Percentiles rank a stretch among this genome's conserved stretches.
Evolutionary conservation across 2,888 invertebrate genomes (phyloP).

Genomic region (Thereva unica): DNA sequence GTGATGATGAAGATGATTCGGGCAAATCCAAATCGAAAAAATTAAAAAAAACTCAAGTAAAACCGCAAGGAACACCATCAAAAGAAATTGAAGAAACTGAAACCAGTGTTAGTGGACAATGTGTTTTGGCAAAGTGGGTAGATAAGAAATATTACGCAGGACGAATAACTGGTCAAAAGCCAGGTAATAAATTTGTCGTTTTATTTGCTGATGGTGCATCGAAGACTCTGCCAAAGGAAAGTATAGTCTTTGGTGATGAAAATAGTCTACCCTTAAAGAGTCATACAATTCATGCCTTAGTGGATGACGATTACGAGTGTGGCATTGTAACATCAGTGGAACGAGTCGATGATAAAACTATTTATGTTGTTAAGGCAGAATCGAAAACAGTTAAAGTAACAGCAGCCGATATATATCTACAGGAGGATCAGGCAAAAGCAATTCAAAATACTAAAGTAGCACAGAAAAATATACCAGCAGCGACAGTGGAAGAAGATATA

Average conservation of each 20-base stretch:
- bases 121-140: slow-evolving; percentile 69
- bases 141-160: slow-evolving; percentile 72
- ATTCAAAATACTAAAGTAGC: slow-evolving; percentile 55
- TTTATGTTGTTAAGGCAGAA: slow-evolving; percentile 45
- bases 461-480: slow-evolving; percentile 21
- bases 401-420: slow-evolving; percentile 62
- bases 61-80: slow-evolving; percentile 23
- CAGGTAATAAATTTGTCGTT: slow-evolving; percentile 65
- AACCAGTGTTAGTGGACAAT: slow-evolving; percentile 33
- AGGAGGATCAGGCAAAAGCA: slow-evolving; percentile 63
- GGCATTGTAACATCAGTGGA: slow-evolving; percentile 59
- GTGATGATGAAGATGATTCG: slow-evolving; percentile 43
- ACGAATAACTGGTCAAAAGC: slow-evolving; percentile 62
- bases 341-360: slow-evolving; percentile 55
- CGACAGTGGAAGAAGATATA: slow-evolving; percentile 12
- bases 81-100: slow-evolving; percentile 39
- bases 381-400: slow-evolving; percentile 61
- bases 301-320: slow-evolving; percentile 62
- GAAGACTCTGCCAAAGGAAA: slow-evolving; percentile 65
- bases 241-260: slow-evolving; percentile 65
- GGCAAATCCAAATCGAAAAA: slow-evolving; percentile 42
- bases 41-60: slow-evolving; percentile 28
- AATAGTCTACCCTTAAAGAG: slow-evolving; percentile 60
- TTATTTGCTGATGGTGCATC: slow-evolving; percentile 67
- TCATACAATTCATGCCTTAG: slow-evolving; percentile 63